Percentiles rank a stretch among this genome's conserved stretches.
Evolutionary conservation across 1,140 invertebrate species (phyloP).

Genomic region (Ganaspis sp.): DNA sequence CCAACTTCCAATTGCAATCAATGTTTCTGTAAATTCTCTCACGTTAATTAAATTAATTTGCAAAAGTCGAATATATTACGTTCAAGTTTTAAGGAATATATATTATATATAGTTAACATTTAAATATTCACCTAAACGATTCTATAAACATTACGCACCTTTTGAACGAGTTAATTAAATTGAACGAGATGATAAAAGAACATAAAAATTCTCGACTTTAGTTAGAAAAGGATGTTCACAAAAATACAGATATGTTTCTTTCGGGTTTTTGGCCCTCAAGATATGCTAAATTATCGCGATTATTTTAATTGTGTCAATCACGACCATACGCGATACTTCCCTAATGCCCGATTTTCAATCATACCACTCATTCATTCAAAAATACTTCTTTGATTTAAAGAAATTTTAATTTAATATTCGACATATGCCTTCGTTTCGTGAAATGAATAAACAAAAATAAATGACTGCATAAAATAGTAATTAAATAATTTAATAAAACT

Average conservation of each 20-base stretch:
- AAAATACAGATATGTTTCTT: slow-evolving; percentile 73
- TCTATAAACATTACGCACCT: slow-evolving; percentile 16
- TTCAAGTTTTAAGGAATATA: background rate
- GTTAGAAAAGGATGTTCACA: slow-evolving; percentile 70
- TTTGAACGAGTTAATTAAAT: background rate
- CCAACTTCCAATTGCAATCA: too few species aligned
- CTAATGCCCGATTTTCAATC: slow-evolving; percentile 9
- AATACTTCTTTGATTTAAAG: background rate
- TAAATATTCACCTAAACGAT: background rate
- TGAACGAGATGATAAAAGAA: background rate
- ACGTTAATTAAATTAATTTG: background rate
- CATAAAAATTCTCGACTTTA: slow-evolving; percentile 35
- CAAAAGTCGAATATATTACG: background rate
- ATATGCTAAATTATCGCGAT: slow-evolving; percentile 47
- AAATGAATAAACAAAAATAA: background rate
- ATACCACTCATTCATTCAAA: background rate
- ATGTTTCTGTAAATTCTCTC: background rate
- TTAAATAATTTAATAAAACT: too few species aligned
- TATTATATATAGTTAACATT: background rate
- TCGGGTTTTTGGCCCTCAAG: slow-evolving; percentile 45
- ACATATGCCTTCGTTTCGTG: background rate
- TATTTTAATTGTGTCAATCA: slow-evolving; percentile 8
- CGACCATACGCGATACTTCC: background rate
- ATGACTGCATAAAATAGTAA: too few species aligned
- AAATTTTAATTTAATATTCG: background rate